phyloP scores from a whole-genome alignment of 2,888 invertebrate species.

The Cordylochernes scorpioides region DNA sequence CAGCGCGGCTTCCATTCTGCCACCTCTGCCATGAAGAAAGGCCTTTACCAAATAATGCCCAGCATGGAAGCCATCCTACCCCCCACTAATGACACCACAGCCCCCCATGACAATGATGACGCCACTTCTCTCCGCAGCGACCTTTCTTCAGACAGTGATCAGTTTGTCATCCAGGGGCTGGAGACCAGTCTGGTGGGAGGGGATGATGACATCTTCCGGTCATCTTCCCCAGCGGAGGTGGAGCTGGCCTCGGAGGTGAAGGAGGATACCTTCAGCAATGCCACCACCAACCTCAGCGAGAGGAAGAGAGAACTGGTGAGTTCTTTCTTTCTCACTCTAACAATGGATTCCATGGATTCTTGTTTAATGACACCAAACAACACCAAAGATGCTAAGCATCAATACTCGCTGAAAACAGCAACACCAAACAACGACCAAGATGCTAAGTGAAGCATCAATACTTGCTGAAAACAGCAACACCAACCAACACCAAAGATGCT shows the following conservation, averaged over 20 bases:
- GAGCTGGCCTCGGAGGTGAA: constrained; percentile 9
- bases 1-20: constrained; percentile 10
- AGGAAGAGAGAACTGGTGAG: constrained; percentile 11
- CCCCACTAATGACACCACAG: constrained; percentile 5
- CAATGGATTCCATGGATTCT: background rate
- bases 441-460: no score
- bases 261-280: constrained; percentile 8
- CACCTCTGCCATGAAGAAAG: constrained; percentile 9
- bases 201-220: constrained; percentile 9
- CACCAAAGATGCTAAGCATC: no score
- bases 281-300: constrained; percentile 11
- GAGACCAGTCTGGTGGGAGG: constrained; percentile 5
- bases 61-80: constrained; percentile 10
- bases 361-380: background rate
- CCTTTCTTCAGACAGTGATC: constrained; percentile 14
- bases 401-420: no score
- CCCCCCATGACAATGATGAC: constrained; percentile 12
- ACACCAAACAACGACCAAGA: no score
- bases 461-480: no score
- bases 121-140: constrained; percentile 13
- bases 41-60: constrained; percentile 8
- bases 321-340: no score
- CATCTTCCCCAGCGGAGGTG: constrained; percentile 6
- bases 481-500: no score
- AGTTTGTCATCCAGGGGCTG: constrained; percentile 10